Percentiles rank a stretch among this genome's conserved stretches.
Evolutionary conservation across 1,140 invertebrate species (phyloP).

Genomic region (Sesamia nonagrioides): DNA sequence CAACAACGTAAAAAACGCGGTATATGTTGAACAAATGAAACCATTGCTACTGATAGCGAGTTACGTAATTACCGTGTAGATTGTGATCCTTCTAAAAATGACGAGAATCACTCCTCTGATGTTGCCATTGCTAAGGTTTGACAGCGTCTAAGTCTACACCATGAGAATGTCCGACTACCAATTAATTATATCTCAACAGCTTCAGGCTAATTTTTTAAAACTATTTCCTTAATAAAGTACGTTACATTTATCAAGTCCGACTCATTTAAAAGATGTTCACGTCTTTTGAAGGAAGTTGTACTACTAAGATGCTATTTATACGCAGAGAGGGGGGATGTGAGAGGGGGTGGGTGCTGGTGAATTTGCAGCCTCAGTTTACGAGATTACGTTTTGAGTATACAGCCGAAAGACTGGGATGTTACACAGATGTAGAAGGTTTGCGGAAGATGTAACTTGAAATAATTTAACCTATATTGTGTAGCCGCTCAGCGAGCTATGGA

Average conservation of each 20-base stretch:
- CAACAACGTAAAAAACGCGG: too few species aligned
- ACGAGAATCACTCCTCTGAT: too few species aligned
- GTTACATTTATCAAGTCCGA: background rate
- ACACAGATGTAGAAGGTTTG: background rate
- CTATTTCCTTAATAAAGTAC: background rate
- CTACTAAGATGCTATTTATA: slow-evolving; percentile 39
- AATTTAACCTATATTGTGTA: too few species aligned
- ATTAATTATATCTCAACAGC: background rate
- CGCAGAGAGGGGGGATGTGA: background rate
- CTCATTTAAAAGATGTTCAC: slow-evolving; percentile 10
- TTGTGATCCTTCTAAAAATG: too few species aligned
- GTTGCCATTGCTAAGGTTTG: too few species aligned
- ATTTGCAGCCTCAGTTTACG: slow-evolving; percentile 46
- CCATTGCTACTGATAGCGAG: too few species aligned
- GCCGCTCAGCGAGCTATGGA: too few species aligned
- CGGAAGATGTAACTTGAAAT: background rate
- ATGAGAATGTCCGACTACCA: too few species aligned
- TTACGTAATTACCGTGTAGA: too few species aligned
- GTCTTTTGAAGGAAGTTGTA: background rate
- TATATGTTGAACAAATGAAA: too few species aligned
- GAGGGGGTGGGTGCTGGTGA: background rate
- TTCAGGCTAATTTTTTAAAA: background rate
- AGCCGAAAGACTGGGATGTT: slow-evolving; percentile 19
- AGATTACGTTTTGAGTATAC: slow-evolving; percentile 50
- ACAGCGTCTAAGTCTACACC: too few species aligned